phyloP scores from a whole-genome alignment of 2,113 vertebrate species.

The Odontophorus gujanensis region DNA sequence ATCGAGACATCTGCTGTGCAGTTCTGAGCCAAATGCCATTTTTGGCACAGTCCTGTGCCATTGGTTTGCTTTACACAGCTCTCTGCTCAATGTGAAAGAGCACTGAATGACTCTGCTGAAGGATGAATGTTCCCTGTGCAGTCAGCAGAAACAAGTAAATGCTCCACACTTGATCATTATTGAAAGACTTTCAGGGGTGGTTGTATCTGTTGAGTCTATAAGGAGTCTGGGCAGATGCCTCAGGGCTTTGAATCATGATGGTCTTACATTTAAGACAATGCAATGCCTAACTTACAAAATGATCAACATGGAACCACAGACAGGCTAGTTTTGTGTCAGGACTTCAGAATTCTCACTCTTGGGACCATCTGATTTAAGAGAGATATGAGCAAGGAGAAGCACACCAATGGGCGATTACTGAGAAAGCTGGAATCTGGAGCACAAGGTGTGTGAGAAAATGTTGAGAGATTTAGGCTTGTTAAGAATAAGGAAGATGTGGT shows the following conservation, averaged over 20 bases:
- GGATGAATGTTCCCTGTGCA: background rate
- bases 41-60: fast-evolving
- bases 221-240: background rate
- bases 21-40: background rate
- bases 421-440: background rate
- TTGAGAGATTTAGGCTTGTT: background rate
- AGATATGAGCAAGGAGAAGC: background rate
- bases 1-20: background rate
- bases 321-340: background rate
- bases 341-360: background rate
- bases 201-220: background rate
- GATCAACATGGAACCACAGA: background rate
- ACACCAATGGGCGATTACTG: background rate
- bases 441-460: background rate
- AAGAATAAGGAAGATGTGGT: background rate
- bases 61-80: background rate
- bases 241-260: background rate
- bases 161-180: background rate
- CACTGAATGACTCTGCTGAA: background rate
- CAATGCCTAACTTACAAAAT: background rate
- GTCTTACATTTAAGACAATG: background rate
- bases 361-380: background rate
- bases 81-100: background rate
- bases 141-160: background rate
- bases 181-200: fast-evolving